Evolutionary conservation across 2,113 vertebrate species (phyloP).

Genomic region (Cheilinus undulatus): DNA sequence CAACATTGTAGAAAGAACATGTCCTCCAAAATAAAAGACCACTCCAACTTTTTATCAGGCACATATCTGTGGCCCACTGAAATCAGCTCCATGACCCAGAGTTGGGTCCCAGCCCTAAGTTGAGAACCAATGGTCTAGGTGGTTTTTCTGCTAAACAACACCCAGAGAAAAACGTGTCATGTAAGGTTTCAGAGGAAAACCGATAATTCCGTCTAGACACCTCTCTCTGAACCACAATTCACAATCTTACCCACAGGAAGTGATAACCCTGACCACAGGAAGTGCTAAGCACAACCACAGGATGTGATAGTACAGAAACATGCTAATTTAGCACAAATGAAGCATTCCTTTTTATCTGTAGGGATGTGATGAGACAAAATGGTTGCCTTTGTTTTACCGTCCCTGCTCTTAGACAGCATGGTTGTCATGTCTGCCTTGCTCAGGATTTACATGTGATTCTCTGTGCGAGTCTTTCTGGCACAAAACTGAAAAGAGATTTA

Average conservation of each 20-base stretch:
- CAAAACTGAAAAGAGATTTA: conserved; percentile 52
- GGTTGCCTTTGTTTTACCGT: conserved; percentile 27
- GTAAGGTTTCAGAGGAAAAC: conserved; percentile 22
- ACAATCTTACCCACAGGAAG: conserved; percentile 73
- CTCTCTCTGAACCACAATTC: conserved; percentile 54
- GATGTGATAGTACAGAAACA: conserved; percentile 59
- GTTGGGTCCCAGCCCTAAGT: too few species aligned
- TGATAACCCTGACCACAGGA: conserved; percentile 79
- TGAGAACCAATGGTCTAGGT: too few species aligned
- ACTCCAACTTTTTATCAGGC: too few species aligned
- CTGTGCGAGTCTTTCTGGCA: conserved; percentile 52
- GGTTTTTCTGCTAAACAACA: conserved; percentile 5
- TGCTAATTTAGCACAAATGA: conserved; percentile 71
- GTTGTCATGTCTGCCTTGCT: conserved; percentile 69
- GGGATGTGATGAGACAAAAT: conserved; percentile 56
- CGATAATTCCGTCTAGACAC: conserved; percentile 21
- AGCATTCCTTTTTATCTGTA: conserved; percentile 60
- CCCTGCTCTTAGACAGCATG: conserved; percentile 42
- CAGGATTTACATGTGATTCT: conserved; percentile 41
- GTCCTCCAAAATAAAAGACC: too few species aligned
- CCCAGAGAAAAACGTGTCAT: conserved; percentile 20
- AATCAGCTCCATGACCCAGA: too few species aligned
- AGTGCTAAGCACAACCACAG: conserved; percentile 60
- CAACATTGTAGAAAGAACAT: too few species aligned
- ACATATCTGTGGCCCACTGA: too few species aligned